phyloP scores from a whole-genome alignment of 2,113 vertebrate genomes.

The Phocoena phocoena region DNA sequence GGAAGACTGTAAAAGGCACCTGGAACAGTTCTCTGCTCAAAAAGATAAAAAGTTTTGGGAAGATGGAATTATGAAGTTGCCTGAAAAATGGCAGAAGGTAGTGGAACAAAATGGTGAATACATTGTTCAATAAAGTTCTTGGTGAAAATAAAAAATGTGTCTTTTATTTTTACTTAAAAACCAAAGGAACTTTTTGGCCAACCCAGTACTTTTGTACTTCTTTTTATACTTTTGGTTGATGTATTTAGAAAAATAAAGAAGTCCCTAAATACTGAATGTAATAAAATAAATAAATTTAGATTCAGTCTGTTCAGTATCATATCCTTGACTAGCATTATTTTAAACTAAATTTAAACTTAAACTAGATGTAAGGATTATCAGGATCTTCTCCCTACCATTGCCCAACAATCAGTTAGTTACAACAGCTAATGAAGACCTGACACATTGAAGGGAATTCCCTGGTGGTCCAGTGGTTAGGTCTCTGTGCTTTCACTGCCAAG shows the following conservation, averaged over 20 bases:
- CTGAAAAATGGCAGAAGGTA: too few species aligned
- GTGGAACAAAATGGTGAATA: too few species aligned
- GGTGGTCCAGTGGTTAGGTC: too few species aligned
- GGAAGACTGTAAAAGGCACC: too few species aligned
- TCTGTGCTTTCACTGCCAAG: too few species aligned
- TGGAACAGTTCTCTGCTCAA: too few species aligned
- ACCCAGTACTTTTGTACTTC: neutral
- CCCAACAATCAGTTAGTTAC: neutral
- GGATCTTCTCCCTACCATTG: neutral
- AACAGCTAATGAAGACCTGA: neutral
- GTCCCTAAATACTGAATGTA: neutral
- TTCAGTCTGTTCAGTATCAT: neutral
- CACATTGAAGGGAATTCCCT: neutral
- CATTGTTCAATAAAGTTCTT: too few species aligned
- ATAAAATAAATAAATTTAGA: conserved; percentile 6
- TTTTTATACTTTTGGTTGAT: neutral
- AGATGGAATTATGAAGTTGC: too few species aligned
- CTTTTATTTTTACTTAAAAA: too few species aligned
- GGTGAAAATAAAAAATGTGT: too few species aligned
- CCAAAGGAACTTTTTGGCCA: too few species aligned
- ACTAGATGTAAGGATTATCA: neutral
- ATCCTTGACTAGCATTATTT: neutral
- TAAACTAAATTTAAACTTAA: conserved; percentile 1
- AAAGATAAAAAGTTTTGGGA: too few species aligned
- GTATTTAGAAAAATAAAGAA: conserved; percentile 6